Evolutionary conservation across 2,888 invertebrate species (phyloP), one percentile per base, ranked within the genome.

Genomic region (Drosophila fungiperda): DNA sequence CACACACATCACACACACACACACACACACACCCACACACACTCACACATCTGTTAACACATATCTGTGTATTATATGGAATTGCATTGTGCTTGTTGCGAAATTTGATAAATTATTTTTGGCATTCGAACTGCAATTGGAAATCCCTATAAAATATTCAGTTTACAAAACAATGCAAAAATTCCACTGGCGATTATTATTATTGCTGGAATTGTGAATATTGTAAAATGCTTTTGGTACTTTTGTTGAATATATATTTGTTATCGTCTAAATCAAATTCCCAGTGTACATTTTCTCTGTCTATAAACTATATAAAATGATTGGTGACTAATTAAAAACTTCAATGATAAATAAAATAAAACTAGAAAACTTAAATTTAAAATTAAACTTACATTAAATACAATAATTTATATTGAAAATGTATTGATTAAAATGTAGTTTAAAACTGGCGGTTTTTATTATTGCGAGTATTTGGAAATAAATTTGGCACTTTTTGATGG

Each of bases 31-130:
- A 36, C 1, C 23, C n/a, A 61, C 29, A 61, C 26, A 57, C 45
- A 57, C 6, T 15, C 29, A 50, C 26, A 33, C 36, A 33, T 33
- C 59, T 50, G 50, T 72, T 58, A 67, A 64, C 45, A 20, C 52
- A 36, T 63, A 50, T 65, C 26, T 40, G 49, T n/a, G n/a, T 26
- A 68, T 23, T 20, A 9, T 23, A 40, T 48, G 48, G 23, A 59
- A 63, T 67, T 65, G 71, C 54, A 76, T 59, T 45, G 61, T 67
- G 54, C n/a, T 40, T 11, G 35, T 17, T 67, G 49, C 42, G 50
- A 33, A 57, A 55, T 64, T 76, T 29, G 23, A 29, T 45, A 52
- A 65, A 67, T 62, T 54, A 55, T 65, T 66, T 63, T 48, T 42
- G 29, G 7, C 23, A 26, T 57, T 52, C 15, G 15, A 4, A n/a